Evolutionary conservation across 2,797 vertebrate species (phyloP), one percentile per base, ranked within the genome.

Genomic region (Gallinago stenura): DNA sequence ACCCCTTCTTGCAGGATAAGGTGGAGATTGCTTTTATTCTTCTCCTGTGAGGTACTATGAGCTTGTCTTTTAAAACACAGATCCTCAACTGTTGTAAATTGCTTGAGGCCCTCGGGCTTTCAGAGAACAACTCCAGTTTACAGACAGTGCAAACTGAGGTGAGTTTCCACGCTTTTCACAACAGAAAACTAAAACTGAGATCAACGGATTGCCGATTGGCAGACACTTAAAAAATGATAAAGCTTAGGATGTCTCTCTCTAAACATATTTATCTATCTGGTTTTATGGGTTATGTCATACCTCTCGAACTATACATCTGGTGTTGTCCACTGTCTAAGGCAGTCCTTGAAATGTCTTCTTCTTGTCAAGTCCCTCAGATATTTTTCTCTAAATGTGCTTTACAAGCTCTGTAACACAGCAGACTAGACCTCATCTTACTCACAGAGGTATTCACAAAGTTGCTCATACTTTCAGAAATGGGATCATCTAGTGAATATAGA

Each of bases 221-320:
- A 91, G 73, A 75, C 37, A 54, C 39, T 69, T 91, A 57, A 51
- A 87, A 89, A 94, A 78, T 70, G 12, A 87, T 78, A 84, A 94
- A 89, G 50, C 35, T 93, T 72, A 54, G n/a, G 35, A 51, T 56
- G 69, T 66, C n/a, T 81, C n/a, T 91, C 69, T 81, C 46, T 71
- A 86, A 93, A 81, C 9, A 10, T 79, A 91, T 85, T 78, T 94
- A 93, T 87, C 46, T 14, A 46, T 87, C 73, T 83, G 28, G 37
- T 87, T 92, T 90, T 87, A 78, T 75, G 57, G 24, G 28, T 93
- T 83, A 54, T 37, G 15, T 73, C 37, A 3, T 84, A 65, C 39
- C 64, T 71, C 60, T 82, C 12, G 8, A 79, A 88, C 39, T 45
- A 61, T 18, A 25, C 20, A 15, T 77, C 41, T 71, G 73, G 9